Conservation (phyloP, 2,113 vertebrate genomes). For the Lasiurus cinereus region DNA sequence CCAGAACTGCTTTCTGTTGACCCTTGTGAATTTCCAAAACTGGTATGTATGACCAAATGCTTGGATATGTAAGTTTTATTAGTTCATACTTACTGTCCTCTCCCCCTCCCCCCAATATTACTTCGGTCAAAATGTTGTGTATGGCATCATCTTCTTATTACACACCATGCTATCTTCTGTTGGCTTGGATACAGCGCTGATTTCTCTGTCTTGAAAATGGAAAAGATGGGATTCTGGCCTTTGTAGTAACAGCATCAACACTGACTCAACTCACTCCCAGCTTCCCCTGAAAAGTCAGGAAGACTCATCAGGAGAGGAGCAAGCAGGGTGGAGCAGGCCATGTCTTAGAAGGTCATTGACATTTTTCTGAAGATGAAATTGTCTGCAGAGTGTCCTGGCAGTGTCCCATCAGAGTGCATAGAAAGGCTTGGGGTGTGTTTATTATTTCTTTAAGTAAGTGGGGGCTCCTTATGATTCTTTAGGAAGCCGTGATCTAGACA, state of each 20-base stretch:
- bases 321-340: background rate
- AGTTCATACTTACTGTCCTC: background rate
- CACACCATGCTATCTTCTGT: background rate
- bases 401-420: slow-evolving; percentile 55
- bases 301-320: background rate
- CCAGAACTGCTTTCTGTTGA: background rate
- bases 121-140: background rate
- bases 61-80: background rate
- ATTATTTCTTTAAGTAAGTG: slow-evolving; percentile 59
- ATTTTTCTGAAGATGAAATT: slow-evolving; percentile 70
- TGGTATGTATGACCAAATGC: background rate
- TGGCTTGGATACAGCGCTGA: background rate
- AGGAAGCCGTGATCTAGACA: background rate
- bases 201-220: slow-evolving; percentile 10
- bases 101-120: background rate
- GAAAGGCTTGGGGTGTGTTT: slow-evolving; percentile 25
- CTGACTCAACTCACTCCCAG: background rate
- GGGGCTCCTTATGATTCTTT: background rate
- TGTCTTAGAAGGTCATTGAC: slow-evolving; percentile 14
- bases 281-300: slow-evolving; percentile 15
- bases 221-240: background rate
- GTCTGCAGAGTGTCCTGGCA: slow-evolving; percentile 40
- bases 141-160: background rate
- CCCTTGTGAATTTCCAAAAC: background rate
- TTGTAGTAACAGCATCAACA: background rate